phyloP scores from a whole-genome alignment of 2,888 invertebrate species.

The Coremacera marginata region DNA sequence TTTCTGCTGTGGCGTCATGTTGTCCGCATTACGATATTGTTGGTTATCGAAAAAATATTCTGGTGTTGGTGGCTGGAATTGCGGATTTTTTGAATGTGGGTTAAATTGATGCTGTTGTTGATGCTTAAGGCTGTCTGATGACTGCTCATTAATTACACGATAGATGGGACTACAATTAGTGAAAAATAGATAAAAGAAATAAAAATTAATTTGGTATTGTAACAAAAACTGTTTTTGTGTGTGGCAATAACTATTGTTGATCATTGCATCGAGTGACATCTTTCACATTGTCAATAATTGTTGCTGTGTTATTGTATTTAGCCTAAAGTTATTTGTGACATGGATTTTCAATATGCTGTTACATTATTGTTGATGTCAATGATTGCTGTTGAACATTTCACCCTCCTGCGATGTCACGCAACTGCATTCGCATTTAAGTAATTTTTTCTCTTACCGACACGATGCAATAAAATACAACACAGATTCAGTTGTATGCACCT shows the following conservation, averaged over 20 bases:
- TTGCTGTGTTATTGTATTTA: slow-evolving; percentile 24
- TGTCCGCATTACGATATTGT: slow-evolving; percentile 51
- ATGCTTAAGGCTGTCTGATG: slow-evolving; percentile 51
- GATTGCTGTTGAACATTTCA: background rate
- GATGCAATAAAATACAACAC: background rate
- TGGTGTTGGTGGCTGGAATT: slow-evolving; percentile 47
- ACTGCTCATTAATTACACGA: slow-evolving; percentile 51
- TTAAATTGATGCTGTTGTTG: slow-evolving; percentile 41
- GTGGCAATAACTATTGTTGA: background rate
- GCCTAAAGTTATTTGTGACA: slow-evolving; percentile 58
- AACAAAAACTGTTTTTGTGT: slow-evolving; percentile 10
- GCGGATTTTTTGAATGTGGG: slow-evolving; percentile 43
- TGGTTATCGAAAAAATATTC: slow-evolving; percentile 48
- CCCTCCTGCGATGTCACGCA: background rate
- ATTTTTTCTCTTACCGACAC: background rate
- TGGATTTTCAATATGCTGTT: slow-evolving; percentile 53
- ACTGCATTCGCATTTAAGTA: slow-evolving; percentile 26
- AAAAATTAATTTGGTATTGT: slow-evolving; percentile 2
- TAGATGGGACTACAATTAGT: slow-evolving; percentile 53
- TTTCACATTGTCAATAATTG: background rate
- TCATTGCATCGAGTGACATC: background rate
- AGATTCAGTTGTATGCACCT: background rate
- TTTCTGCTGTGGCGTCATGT: slow-evolving; percentile 66
- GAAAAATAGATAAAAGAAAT: background rate
- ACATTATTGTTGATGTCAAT: slow-evolving; percentile 47